Percentiles rank a stretch among this genome's conserved stretches.
Conservation (phyloP, 2,888 invertebrate species). For the Eupithecia pulchellata region DNA sequence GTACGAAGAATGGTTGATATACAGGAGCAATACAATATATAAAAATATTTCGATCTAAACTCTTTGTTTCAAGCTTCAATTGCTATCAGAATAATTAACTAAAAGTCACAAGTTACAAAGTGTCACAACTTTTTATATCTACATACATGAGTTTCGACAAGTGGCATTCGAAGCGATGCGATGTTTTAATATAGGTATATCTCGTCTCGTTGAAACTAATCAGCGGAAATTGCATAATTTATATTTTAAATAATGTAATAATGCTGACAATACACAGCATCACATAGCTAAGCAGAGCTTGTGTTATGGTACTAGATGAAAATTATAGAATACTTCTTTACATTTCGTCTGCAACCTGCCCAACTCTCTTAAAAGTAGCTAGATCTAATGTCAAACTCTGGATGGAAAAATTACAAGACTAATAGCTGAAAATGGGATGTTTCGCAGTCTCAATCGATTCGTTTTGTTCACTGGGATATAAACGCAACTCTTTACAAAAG, state of each 20-base stretch:
- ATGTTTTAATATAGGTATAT: background rate
- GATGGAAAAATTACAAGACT: conserved; percentile 76
- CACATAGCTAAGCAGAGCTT: too few species aligned
- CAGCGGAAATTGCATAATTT: background rate
- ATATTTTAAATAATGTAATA: too few species aligned
- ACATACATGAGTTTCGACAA: conserved; percentile 49
- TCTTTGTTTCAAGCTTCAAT: conserved; percentile 30
- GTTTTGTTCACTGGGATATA: conserved; percentile 69
- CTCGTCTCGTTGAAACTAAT: background rate
- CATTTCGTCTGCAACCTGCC: conserved; percentile 17
- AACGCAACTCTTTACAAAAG: background rate
- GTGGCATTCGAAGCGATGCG: conserved; percentile 6
- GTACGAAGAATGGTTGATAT: background rate
- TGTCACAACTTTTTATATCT: conserved; percentile 58
- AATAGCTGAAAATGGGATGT: conserved; percentile 66
- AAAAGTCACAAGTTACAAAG: conserved; percentile 60
- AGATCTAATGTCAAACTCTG: conserved; percentile 71
- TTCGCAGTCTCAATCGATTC: conserved; percentile 65
- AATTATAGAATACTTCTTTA: background rate
- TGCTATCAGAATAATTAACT: conserved; percentile 50
- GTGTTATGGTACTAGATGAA: too few species aligned
- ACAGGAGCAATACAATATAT: conserved; percentile 29
- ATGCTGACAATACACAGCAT: too few species aligned
- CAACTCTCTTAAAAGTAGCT: conserved; percentile 53
- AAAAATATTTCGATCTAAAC: conserved; percentile 29